Evolutionary conservation across 1,140 invertebrate genomes (phyloP), one percentile per base, ranked within the genome.

Genomic region (Gryllus bimaculatus): DNA sequence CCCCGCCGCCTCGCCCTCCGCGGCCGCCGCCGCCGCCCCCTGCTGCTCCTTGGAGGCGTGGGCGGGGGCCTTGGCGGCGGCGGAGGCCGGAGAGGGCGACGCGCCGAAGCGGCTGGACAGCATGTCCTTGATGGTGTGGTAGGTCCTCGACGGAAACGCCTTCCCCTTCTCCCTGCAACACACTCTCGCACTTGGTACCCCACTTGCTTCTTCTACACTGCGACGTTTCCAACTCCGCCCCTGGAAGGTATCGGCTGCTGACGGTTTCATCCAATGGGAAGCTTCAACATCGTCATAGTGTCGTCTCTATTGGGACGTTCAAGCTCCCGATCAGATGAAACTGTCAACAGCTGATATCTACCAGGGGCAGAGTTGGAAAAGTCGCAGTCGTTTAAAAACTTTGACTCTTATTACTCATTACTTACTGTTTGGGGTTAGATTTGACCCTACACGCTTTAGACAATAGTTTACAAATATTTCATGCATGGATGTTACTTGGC

Each of bases 71-170:
- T 78, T 49, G 77, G 21, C 4, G 48, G 48, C 18, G 47, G 47
- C 26, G 21, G 12, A 13, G 54, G 13, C 15, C 39, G 74, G 20
- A 49, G 77, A 18, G 12, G 48, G 10, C 26, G 76, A 76, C 0
- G 49, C 73, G 82, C 91, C 92, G 84, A 95, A 94, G 83, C 91
- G 90, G 85, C 91, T 93, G 8, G 93, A 93, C 83, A 95, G 93
- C 88, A 95, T 94, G 83, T 94, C 93, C 87, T 94, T 94, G 78
- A 95, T 90, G 26, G 93, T 92, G 83, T 94, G 92, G 83, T 94
- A 95, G 0, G 93, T 94, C 84, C 93, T 92, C 8, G 85, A 82
- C 18, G 85, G 84, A 77, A 87, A 85, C 54, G 84, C 82, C 78
- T 84, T 84, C n/a, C 80, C 81, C 74, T 79, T 80, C 8, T 78